Evolutionary conservation across 2,888 invertebrate species (phyloP), one percentile per base, ranked within the genome.

Genomic region (Geotrupes spiniger): DNA sequence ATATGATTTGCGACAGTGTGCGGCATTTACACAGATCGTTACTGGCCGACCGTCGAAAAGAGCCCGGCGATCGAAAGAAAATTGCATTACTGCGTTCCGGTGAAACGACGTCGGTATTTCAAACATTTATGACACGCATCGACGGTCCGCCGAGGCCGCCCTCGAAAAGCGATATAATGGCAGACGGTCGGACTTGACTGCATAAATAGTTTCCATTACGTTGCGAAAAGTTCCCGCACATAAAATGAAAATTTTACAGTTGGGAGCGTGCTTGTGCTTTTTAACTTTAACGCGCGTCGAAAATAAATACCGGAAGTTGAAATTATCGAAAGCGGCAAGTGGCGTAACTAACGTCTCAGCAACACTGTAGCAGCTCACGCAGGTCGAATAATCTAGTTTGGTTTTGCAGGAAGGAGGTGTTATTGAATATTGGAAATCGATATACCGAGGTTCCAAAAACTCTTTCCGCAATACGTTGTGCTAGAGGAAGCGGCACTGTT

Each of bases 1-100:
- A 71, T 66, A 70, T 72, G 72, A 72, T 72, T 72, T 72, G 71
- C 69, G 69, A 69, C 66, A 70, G 60, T 58, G 62, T 46, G 11
- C 57, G 54, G 62, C 64, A 61, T 64, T 65, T 64, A 64, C 59
- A 58, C 58, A 56, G 58, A 53, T 59, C 60, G 63, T 65, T 65
- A 63, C 65, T 63, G 62, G 64, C 63, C 63, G 64, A 62, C 63
- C 59, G 51, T 53, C 52, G 57, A 60, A 60, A 59, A 36, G 54
- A 49, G 52, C 49, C 46, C 25, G 21, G n/a, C 29, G 38, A 42
- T 49, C 41, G 36, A 52, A 47, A 44, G 46, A 50, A 52, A 52
- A 52, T 46, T 40, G 14, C 48, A 39, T 55, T 46, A 39, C 21
- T 46, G 46, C 43, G 49, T 46, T 12, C 33, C 15, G 11, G 15